Evolutionary conservation across 1,140 invertebrate genomes (phyloP), one percentile per base, ranked within the genome.

Genomic region (Panagrolaimus sp.): DNA sequence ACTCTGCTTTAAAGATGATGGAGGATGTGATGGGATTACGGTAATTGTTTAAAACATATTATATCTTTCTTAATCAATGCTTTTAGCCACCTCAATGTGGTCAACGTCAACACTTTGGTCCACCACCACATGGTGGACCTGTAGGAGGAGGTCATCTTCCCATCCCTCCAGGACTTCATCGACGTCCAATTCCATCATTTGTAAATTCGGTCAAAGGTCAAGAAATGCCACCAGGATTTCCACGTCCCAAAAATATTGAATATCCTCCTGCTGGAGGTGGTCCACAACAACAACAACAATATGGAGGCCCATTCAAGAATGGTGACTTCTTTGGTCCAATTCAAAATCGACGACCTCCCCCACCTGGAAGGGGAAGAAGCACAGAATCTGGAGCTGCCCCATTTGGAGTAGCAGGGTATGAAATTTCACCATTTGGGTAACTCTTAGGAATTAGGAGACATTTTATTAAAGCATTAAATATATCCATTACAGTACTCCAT

Each of bases 21-120:
- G 81, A 26, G 81, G 81, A n/a, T 82, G 80, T 72, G 75, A 83
- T 32, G 80, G 80, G n/a, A 73, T 82, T 44, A 78, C 81, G 43
- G 75, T 76, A 43, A 52, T 68, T n/a, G n/a, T n/a, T n/a, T n/a
- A n/a, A n/a, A n/a, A n/a, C n/a, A n/a, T n/a, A n/a, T n/a, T n/a
- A n/a, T n/a, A n/a, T n/a, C n/a, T n/a, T n/a, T n/a, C n/a, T n/a
- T n/a, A n/a, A n/a, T n/a, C n/a, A n/a, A n/a, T n/a, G 32, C 32
- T 38, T 38, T 38, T 38, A 38, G 32, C 32, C 32, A 8, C 43
- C 43, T 1, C 24, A 1, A 8, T 15, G 8, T 68, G 15, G 15
- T 75, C 21, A 17, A 26, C n/a, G 6, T 17, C 75, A 26, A 17
- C 21, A n/a, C 2, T 8, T 10, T 63, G n/a, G 58, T 14, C 43